These are phyloP conservation scores for Hyla sarda DNA, from an alignment of 2,113 vertebrate species.

Conservation along the genomic window DNA sequence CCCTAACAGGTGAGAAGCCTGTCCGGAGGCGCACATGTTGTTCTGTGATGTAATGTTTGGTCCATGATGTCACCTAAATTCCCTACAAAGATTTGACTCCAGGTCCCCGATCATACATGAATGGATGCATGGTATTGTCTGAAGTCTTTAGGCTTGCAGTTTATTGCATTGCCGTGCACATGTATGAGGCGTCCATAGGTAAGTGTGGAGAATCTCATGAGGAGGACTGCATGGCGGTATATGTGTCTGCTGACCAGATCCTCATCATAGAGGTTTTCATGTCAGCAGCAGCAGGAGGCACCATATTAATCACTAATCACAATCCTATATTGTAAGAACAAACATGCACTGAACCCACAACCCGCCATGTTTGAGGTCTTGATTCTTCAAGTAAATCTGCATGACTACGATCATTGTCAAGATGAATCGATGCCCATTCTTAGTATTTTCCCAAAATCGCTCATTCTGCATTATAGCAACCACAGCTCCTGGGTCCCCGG, in stretches of 20 bases:
- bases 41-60: constrained; percentile 71
- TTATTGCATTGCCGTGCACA: no score
- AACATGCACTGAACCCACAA: no score
- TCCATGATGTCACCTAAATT: neutral
- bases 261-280: neutral
- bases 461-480: neutral
- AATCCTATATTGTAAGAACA: neutral
- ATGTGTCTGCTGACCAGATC: no score
- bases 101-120: neutral
- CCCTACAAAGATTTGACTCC: no score
- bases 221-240: no score
- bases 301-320: neutral
- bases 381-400: neutral
- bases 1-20: constrained; percentile 77
- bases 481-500: no score
- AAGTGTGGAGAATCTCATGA: neutral
- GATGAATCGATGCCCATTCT: neutral
- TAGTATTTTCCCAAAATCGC: neutral
- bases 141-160: constrained; percentile 2
- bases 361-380: neutral
- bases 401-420: neutral
- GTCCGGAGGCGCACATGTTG: constrained; percentile 72
- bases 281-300: neutral
- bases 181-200: neutral
- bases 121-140: neutral